phyloP scores from a whole-genome alignment of 1,140 invertebrate genomes.

The Nephila pilipes region DNA sequence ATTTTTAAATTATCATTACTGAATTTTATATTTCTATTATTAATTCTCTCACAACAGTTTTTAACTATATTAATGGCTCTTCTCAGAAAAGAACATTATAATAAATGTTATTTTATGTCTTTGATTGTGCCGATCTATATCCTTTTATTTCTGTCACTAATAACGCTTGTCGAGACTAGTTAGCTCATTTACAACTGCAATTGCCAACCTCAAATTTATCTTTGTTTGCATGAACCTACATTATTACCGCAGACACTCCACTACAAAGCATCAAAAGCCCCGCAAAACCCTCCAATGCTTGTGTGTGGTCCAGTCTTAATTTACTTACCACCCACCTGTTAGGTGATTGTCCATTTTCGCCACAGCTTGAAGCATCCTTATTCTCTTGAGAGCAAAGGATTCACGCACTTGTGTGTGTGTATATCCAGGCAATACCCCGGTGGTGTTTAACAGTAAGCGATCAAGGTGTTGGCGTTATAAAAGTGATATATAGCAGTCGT shows the following conservation, averaged over 20 bases:
- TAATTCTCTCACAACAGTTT: no score
- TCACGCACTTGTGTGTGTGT: not conserved
- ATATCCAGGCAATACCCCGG: not conserved
- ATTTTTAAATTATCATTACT: no score
- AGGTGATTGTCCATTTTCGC: constrained; percentile 11
- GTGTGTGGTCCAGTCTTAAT: constrained; percentile 8
- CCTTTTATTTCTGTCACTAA: no score
- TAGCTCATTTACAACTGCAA: no score
- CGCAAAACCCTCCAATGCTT: not conserved
- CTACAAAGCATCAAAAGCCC: not conserved
- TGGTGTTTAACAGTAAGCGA: not conserved
- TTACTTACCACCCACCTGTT: not conserved
- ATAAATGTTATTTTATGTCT: no score
- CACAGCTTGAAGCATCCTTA: not conserved
- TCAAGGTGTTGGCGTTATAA: constrained; percentile 42
- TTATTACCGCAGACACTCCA: not conserved
- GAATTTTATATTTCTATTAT: no score
- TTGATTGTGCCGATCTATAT: no score
- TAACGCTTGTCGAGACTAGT: no score
- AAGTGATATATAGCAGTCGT: constrained; percentile 42
- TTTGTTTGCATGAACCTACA: not conserved
- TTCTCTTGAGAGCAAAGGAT: not conserved
- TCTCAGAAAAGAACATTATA: no score
- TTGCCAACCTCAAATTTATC: no score
- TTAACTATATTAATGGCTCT: no score